Base-by-base conservation (phyloP, 1,140 invertebrate species). In the Tetramorium parvispinum region DNA sequence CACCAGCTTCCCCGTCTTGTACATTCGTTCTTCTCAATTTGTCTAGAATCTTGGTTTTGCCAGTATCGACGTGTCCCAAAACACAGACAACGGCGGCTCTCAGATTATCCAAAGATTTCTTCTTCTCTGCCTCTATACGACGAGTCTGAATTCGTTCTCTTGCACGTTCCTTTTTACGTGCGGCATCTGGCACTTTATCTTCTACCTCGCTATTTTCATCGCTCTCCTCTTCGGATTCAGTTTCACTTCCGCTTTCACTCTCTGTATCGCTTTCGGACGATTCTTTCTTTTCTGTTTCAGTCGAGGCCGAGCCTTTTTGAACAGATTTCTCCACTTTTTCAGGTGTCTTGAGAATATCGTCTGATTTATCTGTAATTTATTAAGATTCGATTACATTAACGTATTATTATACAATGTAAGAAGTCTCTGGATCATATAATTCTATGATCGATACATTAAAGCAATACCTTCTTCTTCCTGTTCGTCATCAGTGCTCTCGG, bases 1-100 rank as follows among this genome's bases (percentile, higher is more conserved):
- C 99, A 87, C 99, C 99, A 43, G 99, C 99, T 96, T 99, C 99
- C 18, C 98, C 98, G 92, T 99, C 99, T 95, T 99, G 99, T 0
- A 99, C 99, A 95, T 99, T 98, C 0, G 98, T 99, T 55, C 98
- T 96, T 43, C 99, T 96, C 51, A 99, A 95, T 95, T 99, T 99
- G 94, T 99, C 99, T 59, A 99, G 95, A 91, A 99, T 99, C 95
- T 99, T 99, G 0, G 99, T 99, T 96, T 99, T 99, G 59, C 99
- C 99, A 0, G 99, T 99, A 96, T 99, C 99, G 51, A 99, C 99
- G 94, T 99, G 99, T n/a, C 99, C 99, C 2, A 99, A 95, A 0
- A 99, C 99, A 95, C 99, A 99, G 2, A 99, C 99, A 27, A 99
- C 98, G 11, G 99, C 98, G 0, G 99, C 98, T 82, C 99, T 96